Evolutionary conservation across 2,888 invertebrate genomes (phyloP).

Genomic region (Digitonthophagus gazella): DNA sequence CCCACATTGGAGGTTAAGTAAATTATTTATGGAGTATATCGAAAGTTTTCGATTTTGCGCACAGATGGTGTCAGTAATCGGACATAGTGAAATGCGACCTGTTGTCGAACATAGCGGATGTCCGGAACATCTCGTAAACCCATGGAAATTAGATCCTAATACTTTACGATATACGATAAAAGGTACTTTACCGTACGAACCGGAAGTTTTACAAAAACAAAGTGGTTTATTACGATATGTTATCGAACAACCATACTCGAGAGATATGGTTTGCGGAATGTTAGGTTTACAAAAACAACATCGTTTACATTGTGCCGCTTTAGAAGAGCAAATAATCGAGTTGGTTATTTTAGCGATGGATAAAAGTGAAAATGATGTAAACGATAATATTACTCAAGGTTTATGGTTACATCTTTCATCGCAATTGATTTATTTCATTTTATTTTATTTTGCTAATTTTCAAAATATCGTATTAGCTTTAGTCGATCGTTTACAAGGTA

Average conservation of each 20-base stretch:
- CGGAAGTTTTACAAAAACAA: slow-evolving; percentile 85
- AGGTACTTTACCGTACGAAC: slow-evolving; percentile 84
- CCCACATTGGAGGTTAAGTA: slow-evolving; percentile 93
- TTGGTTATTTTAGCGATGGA: slow-evolving; percentile 91
- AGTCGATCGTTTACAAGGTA: slow-evolving; percentile 62
- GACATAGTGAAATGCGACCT: slow-evolving; percentile 87
- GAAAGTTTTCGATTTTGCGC: slow-evolving; percentile 91
- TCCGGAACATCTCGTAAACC: slow-evolving; percentile 84
- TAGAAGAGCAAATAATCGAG: slow-evolving; percentile 92
- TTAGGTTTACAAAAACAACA: slow-evolving; percentile 90
- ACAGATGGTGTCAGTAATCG: slow-evolving; percentile 93
- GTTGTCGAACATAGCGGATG: slow-evolving; percentile 92
- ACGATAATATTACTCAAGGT: slow-evolving; percentile 69
- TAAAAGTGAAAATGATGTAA: slow-evolving; percentile 69
- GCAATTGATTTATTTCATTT: slow-evolving; percentile 90
- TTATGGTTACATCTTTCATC: slow-evolving; percentile 92
- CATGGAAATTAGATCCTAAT: slow-evolving; percentile 88
- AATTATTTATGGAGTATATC: slow-evolving; percentile 82
- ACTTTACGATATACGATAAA: slow-evolving; percentile 69
- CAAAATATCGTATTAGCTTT: slow-evolving; percentile 88
- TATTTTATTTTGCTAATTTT: slow-evolving; percentile 92
- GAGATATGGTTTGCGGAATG: slow-evolving; percentile 96
- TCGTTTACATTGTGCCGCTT: slow-evolving; percentile 66
- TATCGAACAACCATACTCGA: slow-evolving; percentile 89
- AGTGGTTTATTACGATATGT: slow-evolving; percentile 85